These are phyloP conservation scores for Lagenorhynchus albirostris DNA, from an alignment of 2,113 vertebrate genomes.

Conservation along the genomic window DNA sequence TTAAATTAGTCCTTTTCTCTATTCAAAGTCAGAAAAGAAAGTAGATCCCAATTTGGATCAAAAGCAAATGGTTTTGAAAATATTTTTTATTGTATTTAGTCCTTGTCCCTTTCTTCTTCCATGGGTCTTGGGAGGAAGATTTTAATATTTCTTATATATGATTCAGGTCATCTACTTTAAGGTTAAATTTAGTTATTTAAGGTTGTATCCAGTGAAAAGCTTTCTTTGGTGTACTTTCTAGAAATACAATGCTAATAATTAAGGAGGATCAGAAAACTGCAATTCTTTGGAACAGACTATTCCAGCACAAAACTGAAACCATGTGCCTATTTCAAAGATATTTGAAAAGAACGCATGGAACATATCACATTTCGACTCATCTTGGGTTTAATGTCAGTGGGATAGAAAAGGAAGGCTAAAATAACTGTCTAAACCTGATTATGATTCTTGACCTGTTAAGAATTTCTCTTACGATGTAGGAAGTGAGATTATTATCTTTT, in stretches of 20 bases:
- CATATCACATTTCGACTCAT: not conserved
- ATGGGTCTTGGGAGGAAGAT: not conserved
- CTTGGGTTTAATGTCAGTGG: not conserved
- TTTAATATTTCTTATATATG: not conserved
- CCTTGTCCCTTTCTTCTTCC: not conserved
- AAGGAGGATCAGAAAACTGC: not conserved
- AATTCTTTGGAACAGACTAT: not conserved
- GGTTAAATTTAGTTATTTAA: slow-evolving; percentile 15
- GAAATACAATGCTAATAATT: not conserved
- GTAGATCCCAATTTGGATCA: not conserved
- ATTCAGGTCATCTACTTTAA: not conserved
- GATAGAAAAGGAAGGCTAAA: slow-evolving; percentile 32
- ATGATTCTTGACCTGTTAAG: slow-evolving; percentile 41
- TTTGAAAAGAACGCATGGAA: not conserved
- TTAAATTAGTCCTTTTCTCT: not conserved
- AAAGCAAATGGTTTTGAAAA: slow-evolving; percentile 24
- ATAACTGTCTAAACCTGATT: not conserved
- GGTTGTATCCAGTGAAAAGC: not conserved
- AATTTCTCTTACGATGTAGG: slow-evolving; percentile 54
- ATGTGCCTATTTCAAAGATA: not conserved
- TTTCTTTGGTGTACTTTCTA: slow-evolving; percentile 7
- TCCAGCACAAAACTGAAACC: not conserved
- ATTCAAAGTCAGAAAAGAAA: slow-evolving; percentile 23
- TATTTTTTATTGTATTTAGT: not conserved
- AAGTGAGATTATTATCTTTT: slow-evolving; percentile 64